Conservation (phyloP, 2,888 invertebrate species). For the Antheraea assamensis region DNA sequence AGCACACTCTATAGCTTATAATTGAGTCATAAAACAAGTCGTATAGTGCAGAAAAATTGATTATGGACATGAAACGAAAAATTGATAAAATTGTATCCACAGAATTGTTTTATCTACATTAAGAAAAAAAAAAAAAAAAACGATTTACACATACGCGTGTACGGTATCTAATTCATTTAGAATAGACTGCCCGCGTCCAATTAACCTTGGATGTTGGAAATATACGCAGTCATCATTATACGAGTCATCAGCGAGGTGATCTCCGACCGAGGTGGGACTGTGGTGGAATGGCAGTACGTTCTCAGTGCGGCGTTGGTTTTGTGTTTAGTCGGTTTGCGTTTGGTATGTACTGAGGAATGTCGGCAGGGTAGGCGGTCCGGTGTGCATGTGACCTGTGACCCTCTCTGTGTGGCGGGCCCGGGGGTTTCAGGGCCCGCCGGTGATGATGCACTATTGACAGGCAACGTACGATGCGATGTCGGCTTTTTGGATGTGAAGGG, state of each 20-base stretch:
- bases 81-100: conserved; percentile 31
- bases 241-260: conserved; percentile 52
- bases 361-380: conserved; percentile 64
- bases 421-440: conserved; percentile 32
- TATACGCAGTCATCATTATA: conserved; percentile 72
- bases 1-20: conserved; percentile 26
- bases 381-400: conserved; percentile 70
- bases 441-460: conserved; percentile 58
- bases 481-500: conserved; percentile 23
- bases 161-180: conserved; percentile 62
- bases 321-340: conserved; percentile 29
- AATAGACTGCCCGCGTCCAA: conserved; percentile 75
- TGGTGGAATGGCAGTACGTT: neutral
- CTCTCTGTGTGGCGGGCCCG: conserved; percentile 58
- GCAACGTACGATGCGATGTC: conserved; percentile 24
- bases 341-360: conserved; percentile 51
- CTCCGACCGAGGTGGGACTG: conserved; percentile 36
- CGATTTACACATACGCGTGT: conserved; percentile 21
- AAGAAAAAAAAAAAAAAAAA: conserved; percentile 10
- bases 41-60: conserved; percentile 32
- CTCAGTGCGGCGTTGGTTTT: conserved; percentile 23
- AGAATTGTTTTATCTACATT: conserved; percentile 39
- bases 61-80: conserved; percentile 34
- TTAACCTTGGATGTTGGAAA: conserved; percentile 77
- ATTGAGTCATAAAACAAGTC: conserved; percentile 22